Conservation (phyloP, 2,113 vertebrate species). For the Mustelus asterias region DNA sequence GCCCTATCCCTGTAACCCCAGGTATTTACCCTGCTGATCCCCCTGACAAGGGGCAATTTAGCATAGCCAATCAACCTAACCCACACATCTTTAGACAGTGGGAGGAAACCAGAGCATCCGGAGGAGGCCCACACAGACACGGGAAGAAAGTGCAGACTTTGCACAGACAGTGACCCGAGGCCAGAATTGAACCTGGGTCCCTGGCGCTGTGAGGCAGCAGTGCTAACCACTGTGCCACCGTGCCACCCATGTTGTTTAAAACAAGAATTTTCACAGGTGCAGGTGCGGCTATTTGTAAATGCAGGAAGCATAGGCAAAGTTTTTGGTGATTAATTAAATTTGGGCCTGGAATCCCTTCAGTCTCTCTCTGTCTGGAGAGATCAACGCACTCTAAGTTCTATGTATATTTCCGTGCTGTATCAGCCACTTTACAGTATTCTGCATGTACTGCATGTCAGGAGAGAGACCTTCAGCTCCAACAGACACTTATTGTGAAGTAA, state of each 20-base stretch:
- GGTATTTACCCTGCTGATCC: no score
- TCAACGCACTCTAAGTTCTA: background rate
- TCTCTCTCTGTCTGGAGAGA: background rate
- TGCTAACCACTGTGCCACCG: no score
- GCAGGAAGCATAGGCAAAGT: background rate
- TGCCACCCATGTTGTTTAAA: background rate
- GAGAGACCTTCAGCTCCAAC: background rate
- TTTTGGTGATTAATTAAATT: conserved; percentile 5
- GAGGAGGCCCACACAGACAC: no score
- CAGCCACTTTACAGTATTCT: background rate
- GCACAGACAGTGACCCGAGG: no score
- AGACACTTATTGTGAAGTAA: conserved; percentile 19
- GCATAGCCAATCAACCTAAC: no score
- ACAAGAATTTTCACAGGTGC: background rate
- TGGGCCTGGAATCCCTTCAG: background rate
- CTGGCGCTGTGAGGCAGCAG: no score
- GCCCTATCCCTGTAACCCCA: no score
- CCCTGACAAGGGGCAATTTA: no score
- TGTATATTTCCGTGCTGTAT: background rate
- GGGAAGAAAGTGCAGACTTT: no score
- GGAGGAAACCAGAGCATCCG: no score
- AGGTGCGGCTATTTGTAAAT: background rate
- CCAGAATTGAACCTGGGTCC: no score
- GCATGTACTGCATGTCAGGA: background rate
- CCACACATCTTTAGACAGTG: no score